Base-by-base conservation (phyloP, 2,113 vertebrate genomes). In the Bufo bufo region DNA sequence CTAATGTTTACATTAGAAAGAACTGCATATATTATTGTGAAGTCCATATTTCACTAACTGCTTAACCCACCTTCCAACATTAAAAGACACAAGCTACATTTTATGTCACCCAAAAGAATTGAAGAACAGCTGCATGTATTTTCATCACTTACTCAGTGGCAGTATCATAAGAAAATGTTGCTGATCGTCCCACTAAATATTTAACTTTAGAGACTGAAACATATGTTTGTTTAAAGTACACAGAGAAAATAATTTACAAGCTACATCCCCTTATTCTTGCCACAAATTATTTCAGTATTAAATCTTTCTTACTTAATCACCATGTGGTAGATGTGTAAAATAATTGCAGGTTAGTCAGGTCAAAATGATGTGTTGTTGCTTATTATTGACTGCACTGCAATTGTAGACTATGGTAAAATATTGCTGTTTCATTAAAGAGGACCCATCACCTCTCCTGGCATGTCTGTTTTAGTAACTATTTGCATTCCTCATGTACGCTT, bases 121-220 rank as follows among this genome's bases (percentile, higher is more conserved):
- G 20, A 78, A 59, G 87, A 91, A 89, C 87, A 89, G 87, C 89
- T 91, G 91, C 90, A 92, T 20, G 80, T 87, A 75, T 90, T 91
- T 91, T 89, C 83, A 59, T 91, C 84, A 86, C 49, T 90, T 91
- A 90, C 50, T 87, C 82, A 47, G 90, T 91, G 89, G 90, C 84
- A 90, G 83, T 74, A 86, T 85, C 58, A 85, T 91, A 92, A 90
- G 80, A 49, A 90, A 91, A 90, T 77, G 47, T 90, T 72, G 88
- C 91, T 92, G 90, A 93, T 93, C 84, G 84, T 84, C 84, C 77
- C 58, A 82, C 84, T 92, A 9, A 3, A 90, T 77, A 90, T 89
- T 47, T 59, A 83, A 65, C 43, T 71, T 91, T 87, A 91, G 81
- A 90, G 80, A 69, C 82, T 85, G 89, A 91, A 77, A 79, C 91